phyloP scores from a whole-genome alignment of 1,140 invertebrate genomes.

The Drosophila carrolli region DNA sequence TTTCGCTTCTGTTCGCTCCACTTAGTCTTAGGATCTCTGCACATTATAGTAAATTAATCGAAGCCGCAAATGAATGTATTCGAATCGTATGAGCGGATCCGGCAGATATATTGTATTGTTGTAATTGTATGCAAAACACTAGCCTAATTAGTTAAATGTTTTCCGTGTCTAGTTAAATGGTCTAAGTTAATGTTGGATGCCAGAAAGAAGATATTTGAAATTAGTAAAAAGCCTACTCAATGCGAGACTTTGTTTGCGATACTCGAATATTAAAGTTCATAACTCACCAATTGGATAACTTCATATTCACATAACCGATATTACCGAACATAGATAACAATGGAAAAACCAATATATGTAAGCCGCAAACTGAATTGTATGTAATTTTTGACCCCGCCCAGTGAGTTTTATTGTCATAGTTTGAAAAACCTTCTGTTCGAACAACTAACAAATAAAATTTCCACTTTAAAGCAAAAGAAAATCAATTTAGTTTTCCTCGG shows the following conservation, averaged over 20 bases:
- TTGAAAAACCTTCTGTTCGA: slow-evolving; percentile 56
- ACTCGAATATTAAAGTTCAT: slow-evolving; percentile 64
- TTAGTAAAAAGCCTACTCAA: slow-evolving; percentile 63
- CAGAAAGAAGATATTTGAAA: slow-evolving; percentile 51
- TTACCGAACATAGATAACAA: slow-evolving; percentile 43
- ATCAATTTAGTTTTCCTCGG: neutral
- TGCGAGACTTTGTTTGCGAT: slow-evolving; percentile 56
- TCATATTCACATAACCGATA: slow-evolving; percentile 48
- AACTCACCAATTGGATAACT: slow-evolving; percentile 37
- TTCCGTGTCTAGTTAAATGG: slow-evolving; percentile 53
- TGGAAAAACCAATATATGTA: slow-evolving; percentile 30
- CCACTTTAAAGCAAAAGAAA: slow-evolving; percentile 50
- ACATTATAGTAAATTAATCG: slow-evolving; percentile 34
- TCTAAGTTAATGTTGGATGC: slow-evolving; percentile 59
- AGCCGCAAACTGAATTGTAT: slow-evolving; percentile 72
- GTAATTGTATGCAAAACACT: slow-evolving; percentile 56
- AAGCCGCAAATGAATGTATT: slow-evolving; percentile 20
- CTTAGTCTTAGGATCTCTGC: slow-evolving; percentile 35
- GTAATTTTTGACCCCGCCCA: slow-evolving; percentile 51
- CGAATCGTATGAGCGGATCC: slow-evolving; percentile 1
- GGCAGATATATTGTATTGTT: slow-evolving; percentile 42
- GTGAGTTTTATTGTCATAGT: slow-evolving; percentile 53
- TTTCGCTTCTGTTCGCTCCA: slow-evolving; percentile 7
- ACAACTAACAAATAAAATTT: slow-evolving; percentile 67
- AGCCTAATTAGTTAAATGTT: slow-evolving; percentile 69